These are phyloP conservation scores for Nannobrachium achirus DNA, from an alignment of 2,113 vertebrate genomes.

Conservation along the genomic window DNA sequence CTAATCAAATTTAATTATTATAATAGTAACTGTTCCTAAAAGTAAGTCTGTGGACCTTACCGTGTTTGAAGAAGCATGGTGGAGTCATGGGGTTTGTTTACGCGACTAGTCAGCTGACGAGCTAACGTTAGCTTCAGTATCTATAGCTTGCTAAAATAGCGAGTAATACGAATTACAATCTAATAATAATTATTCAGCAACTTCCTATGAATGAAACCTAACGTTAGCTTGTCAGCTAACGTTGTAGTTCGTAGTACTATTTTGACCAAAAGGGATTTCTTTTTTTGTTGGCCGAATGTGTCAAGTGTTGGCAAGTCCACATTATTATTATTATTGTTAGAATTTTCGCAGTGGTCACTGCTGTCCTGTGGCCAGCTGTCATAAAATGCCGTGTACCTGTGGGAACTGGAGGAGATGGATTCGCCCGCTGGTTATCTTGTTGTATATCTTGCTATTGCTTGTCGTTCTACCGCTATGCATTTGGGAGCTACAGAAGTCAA, in stretches of 20 bases:
- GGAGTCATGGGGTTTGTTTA: constrained; percentile 60
- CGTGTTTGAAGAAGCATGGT: neutral
- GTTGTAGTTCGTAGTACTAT: neutral
- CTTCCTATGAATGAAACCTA: constrained; percentile 7
- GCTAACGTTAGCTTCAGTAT: constrained; percentile 55
- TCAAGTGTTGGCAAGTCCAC: constrained; percentile 3
- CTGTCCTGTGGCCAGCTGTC: constrained; percentile 5
- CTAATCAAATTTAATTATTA: neutral
- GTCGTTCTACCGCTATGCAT: constrained; percentile 89
- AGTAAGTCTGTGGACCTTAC: neutral
- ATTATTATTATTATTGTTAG: neutral
- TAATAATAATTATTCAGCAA: constrained; percentile 12
- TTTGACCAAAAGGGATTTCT: too few relatives aligned
- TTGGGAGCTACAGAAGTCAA: constrained; percentile 92
- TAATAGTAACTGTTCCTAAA: too few relatives aligned
- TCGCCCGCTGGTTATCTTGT: constrained; percentile 87
- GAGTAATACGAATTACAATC: constrained; percentile 41
- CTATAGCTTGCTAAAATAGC: constrained; percentile 8
- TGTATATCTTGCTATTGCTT: constrained; percentile 87
- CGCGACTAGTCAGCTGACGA: constrained; percentile 46
- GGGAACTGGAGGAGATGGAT: constrained; percentile 97
- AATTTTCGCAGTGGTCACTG: constrained; percentile 12
- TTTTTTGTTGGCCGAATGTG: too few relatives aligned
- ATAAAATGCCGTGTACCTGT: constrained; percentile 91
- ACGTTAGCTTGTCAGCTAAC: neutral